Conservation (phyloP, 37 sponge, comb jelly and placozoan species). For the Hormiphora californensis region DNA sequence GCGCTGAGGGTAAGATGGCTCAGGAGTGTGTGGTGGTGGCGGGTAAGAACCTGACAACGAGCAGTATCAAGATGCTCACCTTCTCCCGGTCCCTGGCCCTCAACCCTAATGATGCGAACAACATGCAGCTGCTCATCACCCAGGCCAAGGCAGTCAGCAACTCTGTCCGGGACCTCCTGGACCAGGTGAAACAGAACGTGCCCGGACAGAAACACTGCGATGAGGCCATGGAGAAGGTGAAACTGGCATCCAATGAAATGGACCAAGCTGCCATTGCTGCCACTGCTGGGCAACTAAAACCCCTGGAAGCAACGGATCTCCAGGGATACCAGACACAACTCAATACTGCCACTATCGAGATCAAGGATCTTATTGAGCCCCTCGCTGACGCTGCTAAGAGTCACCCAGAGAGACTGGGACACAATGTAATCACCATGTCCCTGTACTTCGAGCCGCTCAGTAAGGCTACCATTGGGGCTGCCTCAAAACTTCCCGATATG, state of each 20-base stretch:
- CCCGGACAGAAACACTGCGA: conserved; percentile 90
- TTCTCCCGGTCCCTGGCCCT: conserved; percentile 79
- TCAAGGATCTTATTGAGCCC: conserved; percentile 71
- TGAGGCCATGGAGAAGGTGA: conserved; percentile 73
- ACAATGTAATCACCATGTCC: conserved; percentile 72
- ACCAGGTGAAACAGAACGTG: conserved; percentile 63
- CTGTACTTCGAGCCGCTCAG: conserved; percentile 73
- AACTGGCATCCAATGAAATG: conserved; percentile 66
- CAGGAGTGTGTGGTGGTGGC: conserved; percentile 66
- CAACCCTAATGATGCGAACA: conserved; percentile 80
- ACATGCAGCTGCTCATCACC: conserved; percentile 84
- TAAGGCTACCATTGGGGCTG: conserved; percentile 80
- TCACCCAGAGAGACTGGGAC: conserved; percentile 94
- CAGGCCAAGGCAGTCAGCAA: conserved; percentile 84
- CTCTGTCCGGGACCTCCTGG: conserved; percentile 69
- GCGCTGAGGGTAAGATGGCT: conserved; percentile 65
- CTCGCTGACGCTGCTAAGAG: conserved; percentile 77
- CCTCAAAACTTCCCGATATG: conserved; percentile 64
- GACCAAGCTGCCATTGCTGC: conserved; percentile 80
- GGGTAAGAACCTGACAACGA: conserved; percentile 70
- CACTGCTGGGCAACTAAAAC: conserved; percentile 68
- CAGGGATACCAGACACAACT: conserved; percentile 83
- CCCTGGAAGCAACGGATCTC: conserved; percentile 63
- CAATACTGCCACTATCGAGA: conserved; percentile 61
- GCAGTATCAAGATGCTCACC: conserved; percentile 68